Evolutionary conservation across 2,113 vertebrate genomes (phyloP).

Genomic region (Maccullochella peelii): DNA sequence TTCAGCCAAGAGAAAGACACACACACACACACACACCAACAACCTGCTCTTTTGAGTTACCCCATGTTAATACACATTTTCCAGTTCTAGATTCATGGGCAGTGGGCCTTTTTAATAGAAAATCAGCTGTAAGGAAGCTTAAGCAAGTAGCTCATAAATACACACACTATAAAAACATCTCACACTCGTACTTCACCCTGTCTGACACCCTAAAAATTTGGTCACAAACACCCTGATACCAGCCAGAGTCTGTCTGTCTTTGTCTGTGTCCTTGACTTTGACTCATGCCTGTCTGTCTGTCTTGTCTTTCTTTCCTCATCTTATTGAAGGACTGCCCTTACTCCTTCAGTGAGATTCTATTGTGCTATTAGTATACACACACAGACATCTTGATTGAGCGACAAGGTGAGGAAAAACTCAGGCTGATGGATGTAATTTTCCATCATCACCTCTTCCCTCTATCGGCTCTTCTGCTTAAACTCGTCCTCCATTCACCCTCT

Average conservation of each 20-base stretch:
- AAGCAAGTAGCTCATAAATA: not conserved
- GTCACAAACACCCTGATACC: slow-evolving; percentile 18
- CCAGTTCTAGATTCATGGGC: not conserved
- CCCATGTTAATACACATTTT: not conserved
- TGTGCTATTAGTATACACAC: slow-evolving; percentile 30
- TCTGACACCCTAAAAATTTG: slow-evolving; percentile 17
- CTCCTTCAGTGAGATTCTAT: slow-evolving; percentile 35
- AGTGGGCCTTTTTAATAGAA: not conserved
- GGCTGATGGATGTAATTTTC: slow-evolving; percentile 55
- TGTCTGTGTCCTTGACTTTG: slow-evolving; percentile 42
- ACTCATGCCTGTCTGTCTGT: slow-evolving; percentile 22
- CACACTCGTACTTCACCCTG: not conserved
- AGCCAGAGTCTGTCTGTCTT: not conserved
- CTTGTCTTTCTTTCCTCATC: not conserved
- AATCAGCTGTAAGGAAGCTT: not conserved
- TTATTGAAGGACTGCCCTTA: slow-evolving; percentile 32
- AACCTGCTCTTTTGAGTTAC: not conserved
- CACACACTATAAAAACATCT: not conserved
- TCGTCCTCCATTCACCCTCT: slow-evolving; percentile 37
- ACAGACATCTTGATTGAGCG: slow-evolving; percentile 33
- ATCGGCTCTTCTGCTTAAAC: slow-evolving; percentile 22
- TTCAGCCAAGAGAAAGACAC: not conserved
- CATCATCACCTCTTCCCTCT: slow-evolving; percentile 41
- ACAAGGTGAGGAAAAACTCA: slow-evolving; percentile 40
- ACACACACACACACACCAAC: not conserved